A percentile compares a stretch with the other conserved stretches of the same genome.
Evolutionary conservation across 2,888 invertebrate species (phyloP).

Genomic region (Mongoloraphidia duomilia): DNA sequence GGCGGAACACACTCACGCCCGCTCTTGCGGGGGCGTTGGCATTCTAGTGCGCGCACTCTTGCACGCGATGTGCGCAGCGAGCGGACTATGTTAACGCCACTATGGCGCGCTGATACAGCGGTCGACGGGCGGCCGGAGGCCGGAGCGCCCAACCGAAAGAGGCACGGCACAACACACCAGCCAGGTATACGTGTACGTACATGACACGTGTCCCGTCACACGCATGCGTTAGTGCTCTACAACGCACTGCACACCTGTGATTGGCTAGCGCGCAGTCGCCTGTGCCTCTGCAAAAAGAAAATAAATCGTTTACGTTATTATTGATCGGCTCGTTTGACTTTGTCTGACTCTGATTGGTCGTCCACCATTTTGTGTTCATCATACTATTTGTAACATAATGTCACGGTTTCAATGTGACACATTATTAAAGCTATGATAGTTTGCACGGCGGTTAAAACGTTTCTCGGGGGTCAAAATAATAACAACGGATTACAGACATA

Average conservation of each 20-base stretch:
- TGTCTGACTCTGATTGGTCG: too few relatives aligned
- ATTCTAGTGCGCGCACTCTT: not conserved
- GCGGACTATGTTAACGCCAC: too few relatives aligned
- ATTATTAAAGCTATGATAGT: too few relatives aligned
- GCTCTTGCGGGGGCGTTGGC: conserved; percentile 1
- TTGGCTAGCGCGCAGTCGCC: conserved; percentile 26
- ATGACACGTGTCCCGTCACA: conserved; percentile 3
- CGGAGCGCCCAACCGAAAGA: not conserved
- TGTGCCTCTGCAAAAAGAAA: conserved; percentile 31
- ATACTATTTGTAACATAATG: too few relatives aligned
- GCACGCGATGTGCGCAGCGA: conserved; percentile 1
- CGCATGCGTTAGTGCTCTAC: conserved; percentile 10
- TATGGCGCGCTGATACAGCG: too few relatives aligned
- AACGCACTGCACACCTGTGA: conserved; percentile 13
- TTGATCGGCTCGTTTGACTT: too few relatives aligned
- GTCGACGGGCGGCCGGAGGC: too few relatives aligned
- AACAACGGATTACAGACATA: too few relatives aligned
- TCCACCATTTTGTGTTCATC: too few relatives aligned
- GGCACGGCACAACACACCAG: conserved; percentile 6
- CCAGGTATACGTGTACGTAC: not conserved
- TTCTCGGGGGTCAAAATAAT: too few relatives aligned
- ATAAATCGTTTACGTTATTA: conserved; percentile 28
- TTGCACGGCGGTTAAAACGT: too few relatives aligned
- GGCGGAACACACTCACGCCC: conserved; percentile 3
- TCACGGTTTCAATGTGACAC: too few relatives aligned